Evolutionary conservation across 37 sponge, comb jelly and placozoan species (phyloP), one percentile per base, ranked within the genome.

Genomic region (Ephydatia muelleri): DNA sequence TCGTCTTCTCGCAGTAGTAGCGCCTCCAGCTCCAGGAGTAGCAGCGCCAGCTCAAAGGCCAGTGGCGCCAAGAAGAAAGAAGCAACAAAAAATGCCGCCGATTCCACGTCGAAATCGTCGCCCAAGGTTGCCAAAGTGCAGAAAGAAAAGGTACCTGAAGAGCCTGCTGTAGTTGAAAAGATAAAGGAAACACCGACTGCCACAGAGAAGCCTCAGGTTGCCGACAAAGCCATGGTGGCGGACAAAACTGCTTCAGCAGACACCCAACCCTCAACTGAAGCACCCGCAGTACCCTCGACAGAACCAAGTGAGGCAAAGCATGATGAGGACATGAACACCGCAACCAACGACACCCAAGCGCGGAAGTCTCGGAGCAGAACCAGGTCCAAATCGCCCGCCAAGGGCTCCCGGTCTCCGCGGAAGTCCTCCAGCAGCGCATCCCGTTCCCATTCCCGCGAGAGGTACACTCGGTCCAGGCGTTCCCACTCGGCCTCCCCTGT

Each of bases 1-100:
- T 75, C 76, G 11, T 75, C 85, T 30, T 76, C 78, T 23, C 35
- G 72, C 49, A 76, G 87, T 36, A 80, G 79, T 76, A 83, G 87
- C 39, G 72, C 75, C 25, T 65, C 85, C 9, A 84, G 85, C 31
- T 70, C 72, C 26, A 74, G 71, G 1, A 84, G 81, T 83, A 38
- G 72, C 65, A 35, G 77, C 33, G 39, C 48, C 39, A 68, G 65
- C 48, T 36, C 28, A 22, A 76, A 49, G 64, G 37, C 68, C 25
- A 79, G 23, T 28, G 65, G 2, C 38, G 19, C 67, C 14, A 30
- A n/a, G 49, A 83, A 83, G 27, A 73, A 36, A 64, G 64, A 71
- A 28, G 33, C 86, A n/a, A 57, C 31, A 9, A 30, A 74, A 49
- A 47, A 35, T 36, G 48, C 73, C 4, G 26, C 48, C n/a, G 83